A percentile compares a stretch with the other conserved stretches of the same genome.
phyloP scores from a whole-genome alignment of 1,140 invertebrate genomes.

The Helicorthomorpha holstii region DNA sequence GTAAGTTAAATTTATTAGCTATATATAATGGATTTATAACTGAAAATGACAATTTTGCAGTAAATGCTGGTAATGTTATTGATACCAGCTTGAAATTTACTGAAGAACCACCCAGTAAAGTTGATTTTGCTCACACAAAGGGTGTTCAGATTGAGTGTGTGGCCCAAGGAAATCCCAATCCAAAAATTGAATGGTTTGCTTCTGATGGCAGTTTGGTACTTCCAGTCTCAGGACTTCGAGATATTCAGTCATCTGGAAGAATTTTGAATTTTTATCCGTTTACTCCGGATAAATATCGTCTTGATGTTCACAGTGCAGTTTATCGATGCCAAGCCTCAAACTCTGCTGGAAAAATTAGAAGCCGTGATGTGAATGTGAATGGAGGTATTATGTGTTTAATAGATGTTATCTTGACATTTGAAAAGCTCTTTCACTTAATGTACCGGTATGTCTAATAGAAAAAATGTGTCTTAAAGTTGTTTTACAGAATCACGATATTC shows the following conservation, averaged over 20 bases:
- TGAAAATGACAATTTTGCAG: too few species aligned
- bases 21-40: too few species aligned
- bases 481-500: conserved; percentile 66
- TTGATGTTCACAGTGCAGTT: background rate
- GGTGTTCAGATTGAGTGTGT: background rate
- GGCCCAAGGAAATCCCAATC: background rate
- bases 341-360: background rate
- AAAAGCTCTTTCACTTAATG: too few species aligned
- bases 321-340: background rate
- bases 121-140: background rate
- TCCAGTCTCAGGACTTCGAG: background rate
- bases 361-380: background rate
- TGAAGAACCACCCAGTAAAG: background rate
- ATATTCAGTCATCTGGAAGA: background rate
- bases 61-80: too few species aligned
- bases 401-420: too few species aligned
- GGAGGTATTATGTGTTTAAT: background rate
- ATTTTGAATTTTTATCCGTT: background rate
- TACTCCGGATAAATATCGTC: background rate
- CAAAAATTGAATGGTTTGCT: background rate
- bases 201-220: background rate
- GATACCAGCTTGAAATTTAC: too few species aligned
- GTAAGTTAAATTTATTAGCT: too few species aligned
- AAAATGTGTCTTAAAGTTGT: too few species aligned
- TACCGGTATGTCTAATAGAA: too few species aligned